Percentiles rank a stretch among this genome's conserved stretches.
Conservation (phyloP, 2,888 invertebrate genomes). For the Thumatha senex region DNA sequence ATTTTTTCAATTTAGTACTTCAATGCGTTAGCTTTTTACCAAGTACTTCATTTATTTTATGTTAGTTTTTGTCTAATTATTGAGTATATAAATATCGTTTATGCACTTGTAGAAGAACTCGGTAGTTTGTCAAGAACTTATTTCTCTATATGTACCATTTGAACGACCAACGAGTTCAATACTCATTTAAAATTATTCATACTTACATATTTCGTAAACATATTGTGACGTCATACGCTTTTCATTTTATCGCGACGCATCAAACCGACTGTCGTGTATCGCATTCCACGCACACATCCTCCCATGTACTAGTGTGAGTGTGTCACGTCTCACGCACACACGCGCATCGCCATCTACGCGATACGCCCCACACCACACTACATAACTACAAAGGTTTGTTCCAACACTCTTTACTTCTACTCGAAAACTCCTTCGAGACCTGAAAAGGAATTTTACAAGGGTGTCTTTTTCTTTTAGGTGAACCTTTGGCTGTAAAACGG, state of each 20-base stretch:
- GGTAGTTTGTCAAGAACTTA: no score
- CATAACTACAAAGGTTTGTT: slow-evolving; percentile 52
- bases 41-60: no score
- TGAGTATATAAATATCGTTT: no score
- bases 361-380: slow-evolving; percentile 61
- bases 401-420: slow-evolving; percentile 45
- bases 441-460: slow-evolving; percentile 77
- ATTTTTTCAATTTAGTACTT: not conserved
- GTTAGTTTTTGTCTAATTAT: no score
- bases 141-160: no score
- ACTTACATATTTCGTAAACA: slow-evolving; percentile 25
- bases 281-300: slow-evolving; percentile 61
- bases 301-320: slow-evolving; percentile 24
- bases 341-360: slow-evolving; percentile 50
- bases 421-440: slow-evolving; percentile 71
- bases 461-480: slow-evolving; percentile 68
- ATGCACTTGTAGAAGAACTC: no score
- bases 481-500: slow-evolving; percentile 68
- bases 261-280: slow-evolving; percentile 47
- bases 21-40: not conserved
- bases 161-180: no score
- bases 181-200: slow-evolving; percentile 11
- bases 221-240: slow-evolving; percentile 52
- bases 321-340: slow-evolving; percentile 65
- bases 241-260: slow-evolving; percentile 45